phyloP scores from a whole-genome alignment of 2,888 invertebrate species.

The Notodonta ziczac region DNA sequence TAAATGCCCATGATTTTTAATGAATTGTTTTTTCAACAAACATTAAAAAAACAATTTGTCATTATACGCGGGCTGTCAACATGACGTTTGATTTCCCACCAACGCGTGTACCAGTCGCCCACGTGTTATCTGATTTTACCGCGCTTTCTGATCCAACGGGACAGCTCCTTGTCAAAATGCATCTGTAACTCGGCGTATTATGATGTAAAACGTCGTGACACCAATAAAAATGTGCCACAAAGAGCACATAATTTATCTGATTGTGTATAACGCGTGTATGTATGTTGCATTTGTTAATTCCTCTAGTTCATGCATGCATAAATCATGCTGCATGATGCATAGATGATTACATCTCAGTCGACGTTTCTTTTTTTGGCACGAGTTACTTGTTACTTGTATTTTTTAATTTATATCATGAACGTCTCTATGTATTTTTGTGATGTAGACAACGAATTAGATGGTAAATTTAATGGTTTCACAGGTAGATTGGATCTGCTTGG shows the following conservation, averaged over 20 bases:
- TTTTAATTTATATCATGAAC: not conserved
- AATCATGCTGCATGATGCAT: slow-evolving; percentile 17
- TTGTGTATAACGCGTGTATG: slow-evolving; percentile 19
- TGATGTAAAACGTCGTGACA: slow-evolving; percentile 40
- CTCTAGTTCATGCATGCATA: slow-evolving; percentile 17
- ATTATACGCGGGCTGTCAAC: slow-evolving; percentile 47
- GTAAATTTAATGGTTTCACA: not conserved
- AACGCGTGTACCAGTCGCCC: slow-evolving; percentile 25
- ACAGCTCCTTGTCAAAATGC: slow-evolving; percentile 35
- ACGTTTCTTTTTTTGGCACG: slow-evolving; percentile 14
- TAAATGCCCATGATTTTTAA: no score
- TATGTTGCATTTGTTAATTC: slow-evolving; percentile 30
- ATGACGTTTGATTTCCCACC: slow-evolving; percentile 52
- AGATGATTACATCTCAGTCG: slow-evolving; percentile 19
- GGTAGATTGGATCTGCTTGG: slow-evolving; percentile 15
- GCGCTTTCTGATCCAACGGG: slow-evolving; percentile 29
- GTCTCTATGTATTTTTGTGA: not conserved
- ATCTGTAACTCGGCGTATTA: slow-evolving; percentile 30
- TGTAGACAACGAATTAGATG: not conserved
- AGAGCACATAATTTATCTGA: slow-evolving; percentile 27
- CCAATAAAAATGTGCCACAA: slow-evolving; percentile 34
- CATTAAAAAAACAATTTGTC: slow-evolving; percentile 23
- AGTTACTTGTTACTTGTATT: not conserved
- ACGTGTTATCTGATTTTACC: slow-evolving; percentile 30
- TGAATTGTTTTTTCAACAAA: no score